These are phyloP conservation scores for Coregonus clupeaformis DNA, from an alignment of 2,113 vertebrate species.

Conservation along the genomic window DNA sequence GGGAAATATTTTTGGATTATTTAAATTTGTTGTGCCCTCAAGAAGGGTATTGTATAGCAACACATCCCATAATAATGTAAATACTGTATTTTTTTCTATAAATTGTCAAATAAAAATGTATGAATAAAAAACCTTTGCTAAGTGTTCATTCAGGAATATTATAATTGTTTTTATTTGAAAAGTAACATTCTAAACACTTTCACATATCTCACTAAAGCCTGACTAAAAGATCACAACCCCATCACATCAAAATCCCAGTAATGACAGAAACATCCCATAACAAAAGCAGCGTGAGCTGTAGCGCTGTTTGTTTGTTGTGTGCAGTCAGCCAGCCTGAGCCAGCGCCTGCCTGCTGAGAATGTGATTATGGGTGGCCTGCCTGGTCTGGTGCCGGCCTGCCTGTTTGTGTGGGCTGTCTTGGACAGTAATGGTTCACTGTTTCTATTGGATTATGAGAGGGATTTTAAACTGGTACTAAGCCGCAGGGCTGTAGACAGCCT, in stretches of 20 bases:
- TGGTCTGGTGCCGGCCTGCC: constrained; percentile 35
- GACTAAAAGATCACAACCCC: constrained; percentile 1
- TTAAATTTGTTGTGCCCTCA: too few species aligned
- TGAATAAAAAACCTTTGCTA: neutral
- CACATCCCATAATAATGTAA: too few species aligned
- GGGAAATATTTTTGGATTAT: too few species aligned
- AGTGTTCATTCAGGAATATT: too few species aligned
- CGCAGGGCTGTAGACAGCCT: constrained; percentile 74
- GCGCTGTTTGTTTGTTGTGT: constrained; percentile 43
- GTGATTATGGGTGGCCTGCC: constrained; percentile 58
- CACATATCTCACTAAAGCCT: neutral
- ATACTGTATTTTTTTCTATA: too few species aligned
- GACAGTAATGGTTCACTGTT: constrained; percentile 79
- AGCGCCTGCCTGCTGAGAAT: neutral
- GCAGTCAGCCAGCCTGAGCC: neutral
- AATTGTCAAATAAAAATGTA: too few species aligned
- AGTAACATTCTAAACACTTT: too few species aligned
- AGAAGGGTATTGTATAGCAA: too few species aligned
- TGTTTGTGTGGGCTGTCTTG: constrained; percentile 60
- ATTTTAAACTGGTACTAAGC: constrained; percentile 86
- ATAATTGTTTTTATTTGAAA: too few species aligned
- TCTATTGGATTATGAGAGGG: constrained; percentile 90
- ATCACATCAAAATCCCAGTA: constrained; percentile 23
- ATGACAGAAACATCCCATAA: constrained; percentile 28
- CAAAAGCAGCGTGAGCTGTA: constrained; percentile 32